phyloP scores from a whole-genome alignment of 2,888 invertebrate genomes.

The Drosophila picticornis region DNA sequence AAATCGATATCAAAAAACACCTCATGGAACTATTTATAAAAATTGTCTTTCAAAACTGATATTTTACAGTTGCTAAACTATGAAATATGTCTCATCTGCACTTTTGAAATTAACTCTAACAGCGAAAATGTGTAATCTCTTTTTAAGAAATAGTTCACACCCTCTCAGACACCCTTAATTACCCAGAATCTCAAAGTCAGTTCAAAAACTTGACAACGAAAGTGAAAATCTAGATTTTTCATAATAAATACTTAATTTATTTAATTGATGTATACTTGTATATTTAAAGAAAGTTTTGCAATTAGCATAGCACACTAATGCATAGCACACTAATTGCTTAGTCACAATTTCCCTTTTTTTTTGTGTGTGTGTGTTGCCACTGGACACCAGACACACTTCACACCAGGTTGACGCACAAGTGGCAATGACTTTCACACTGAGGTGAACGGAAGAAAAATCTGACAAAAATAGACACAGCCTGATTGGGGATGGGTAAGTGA shows the following conservation, averaged over 20 bases:
- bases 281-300: neutral
- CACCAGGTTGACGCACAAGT: constrained; percentile 21
- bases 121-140: neutral
- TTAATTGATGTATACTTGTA: neutral
- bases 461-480: constrained; percentile 17
- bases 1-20: neutral
- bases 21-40: neutral
- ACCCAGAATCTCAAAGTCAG: neutral
- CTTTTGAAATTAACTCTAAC: neutral
- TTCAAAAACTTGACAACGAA: neutral
- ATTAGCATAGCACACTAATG: neutral
- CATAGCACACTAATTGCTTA: neutral
- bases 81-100: neutral
- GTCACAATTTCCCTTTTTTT: constrained; percentile 6
- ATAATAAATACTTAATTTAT: neutral
- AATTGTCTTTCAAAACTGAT: neutral
- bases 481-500: neutral
- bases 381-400: constrained; percentile 9
- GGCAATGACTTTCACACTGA: constrained; percentile 35
- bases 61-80: neutral
- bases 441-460: neutral
- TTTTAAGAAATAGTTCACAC: neutral
- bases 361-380: neutral
- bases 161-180: neutral
- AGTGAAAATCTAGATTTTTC: neutral